Conservation (phyloP, 2,888 invertebrate species). For the Xylophagus ater region DNA sequence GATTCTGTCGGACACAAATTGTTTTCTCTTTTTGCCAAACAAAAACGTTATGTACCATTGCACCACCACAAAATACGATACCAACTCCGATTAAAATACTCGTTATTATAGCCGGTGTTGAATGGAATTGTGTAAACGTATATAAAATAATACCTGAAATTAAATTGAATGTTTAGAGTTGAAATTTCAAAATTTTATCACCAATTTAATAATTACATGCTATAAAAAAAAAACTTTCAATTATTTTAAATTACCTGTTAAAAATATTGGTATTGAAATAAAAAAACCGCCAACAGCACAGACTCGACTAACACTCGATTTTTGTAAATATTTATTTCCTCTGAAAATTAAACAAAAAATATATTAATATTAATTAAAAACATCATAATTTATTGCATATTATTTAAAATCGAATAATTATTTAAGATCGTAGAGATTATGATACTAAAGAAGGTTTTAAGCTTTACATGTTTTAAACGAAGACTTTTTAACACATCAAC, state of each 20-base stretch:
- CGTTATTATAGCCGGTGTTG: constrained; percentile 83
- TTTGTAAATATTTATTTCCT: constrained; percentile 83
- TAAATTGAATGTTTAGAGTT: constrained; percentile 9
- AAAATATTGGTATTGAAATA: constrained; percentile 85
- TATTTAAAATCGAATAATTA: too few species aligned
- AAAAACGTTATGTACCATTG: constrained; percentile 90
- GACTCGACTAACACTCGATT: constrained; percentile 79
- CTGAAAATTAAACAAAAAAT: constrained; percentile 49
- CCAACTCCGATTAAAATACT: constrained; percentile 84
- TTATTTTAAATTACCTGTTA: constrained; percentile 56
- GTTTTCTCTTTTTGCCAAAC: constrained; percentile 89
- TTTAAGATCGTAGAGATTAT: too few species aligned
- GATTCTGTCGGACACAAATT: constrained; percentile 52
- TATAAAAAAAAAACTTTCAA: neutral
- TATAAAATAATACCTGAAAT: constrained; percentile 78
- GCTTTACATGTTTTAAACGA: too few species aligned
- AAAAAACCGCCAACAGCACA: constrained; percentile 91
- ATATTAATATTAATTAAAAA: too few species aligned
- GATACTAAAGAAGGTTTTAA: too few species aligned
- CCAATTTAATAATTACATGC: neutral
- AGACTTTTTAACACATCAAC: too few species aligned
- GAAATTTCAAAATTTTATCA: constrained; percentile 1
- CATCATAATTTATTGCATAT: too few species aligned
- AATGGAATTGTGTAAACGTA: constrained; percentile 85
- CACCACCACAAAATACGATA: constrained; percentile 83